A percentile compares a stretch with the other conserved stretches of the same genome.
Conservation (phyloP, 1,140 invertebrate species). For the Rhopalosiphum padi region DNA sequence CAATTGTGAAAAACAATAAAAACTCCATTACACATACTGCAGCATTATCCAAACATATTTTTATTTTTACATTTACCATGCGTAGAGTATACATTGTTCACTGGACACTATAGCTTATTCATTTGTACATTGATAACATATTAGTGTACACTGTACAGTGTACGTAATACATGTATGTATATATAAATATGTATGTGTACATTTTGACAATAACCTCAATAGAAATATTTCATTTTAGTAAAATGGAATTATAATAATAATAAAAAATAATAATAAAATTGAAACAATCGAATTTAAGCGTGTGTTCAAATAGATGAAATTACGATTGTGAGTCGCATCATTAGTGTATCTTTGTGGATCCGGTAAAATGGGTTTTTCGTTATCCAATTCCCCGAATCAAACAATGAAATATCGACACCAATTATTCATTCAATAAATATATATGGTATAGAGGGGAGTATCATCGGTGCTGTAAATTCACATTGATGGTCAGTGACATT, state of each 20-base stretch:
- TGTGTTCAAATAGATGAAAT: slow-evolving; percentile 12
- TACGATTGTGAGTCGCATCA: not conserved
- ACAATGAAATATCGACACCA: slow-evolving; percentile 17
- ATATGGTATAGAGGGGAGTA: not conserved
- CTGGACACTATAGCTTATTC: not conserved
- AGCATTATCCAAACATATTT: no score
- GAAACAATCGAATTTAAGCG: not conserved
- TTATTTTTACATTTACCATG: no score
- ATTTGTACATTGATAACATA: not conserved
- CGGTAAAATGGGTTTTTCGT: not conserved
- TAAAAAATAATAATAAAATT: not conserved
- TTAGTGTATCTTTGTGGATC: slow-evolving; percentile 23
- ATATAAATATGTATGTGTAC: not conserved
- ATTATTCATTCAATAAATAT: slow-evolving; percentile 30
- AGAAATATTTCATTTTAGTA: not conserved
- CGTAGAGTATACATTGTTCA: not conserved
- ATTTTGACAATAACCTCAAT: not conserved
- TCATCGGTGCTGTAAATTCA: not conserved
- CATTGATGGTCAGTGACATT: slow-evolving; percentile 12
- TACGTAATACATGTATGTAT: not conserved
- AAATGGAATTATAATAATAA: not conserved
- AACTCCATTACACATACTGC: not conserved
- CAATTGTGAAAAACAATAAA: not conserved
- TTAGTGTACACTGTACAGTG: not conserved
- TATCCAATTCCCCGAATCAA: slow-evolving; percentile 17